Conservation (phyloP, 1,140 invertebrate species). For the Druon quercuslanigerum region DNA sequence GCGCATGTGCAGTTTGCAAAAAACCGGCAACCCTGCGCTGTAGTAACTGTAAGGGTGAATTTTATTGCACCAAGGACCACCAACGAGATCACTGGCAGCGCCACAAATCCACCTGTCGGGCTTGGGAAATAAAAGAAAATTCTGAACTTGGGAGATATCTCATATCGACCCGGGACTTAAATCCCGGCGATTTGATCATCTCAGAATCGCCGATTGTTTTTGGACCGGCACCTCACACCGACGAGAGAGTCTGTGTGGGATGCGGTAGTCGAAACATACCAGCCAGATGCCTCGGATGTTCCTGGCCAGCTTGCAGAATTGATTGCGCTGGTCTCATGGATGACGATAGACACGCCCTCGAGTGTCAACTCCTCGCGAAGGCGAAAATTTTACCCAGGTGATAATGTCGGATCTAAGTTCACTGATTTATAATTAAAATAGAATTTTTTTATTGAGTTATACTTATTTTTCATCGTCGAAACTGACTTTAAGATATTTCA, state of each 20-base stretch:
- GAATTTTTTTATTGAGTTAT: slow-evolving; percentile 28
- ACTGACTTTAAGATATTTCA: too few relatives aligned
- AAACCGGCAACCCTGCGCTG: slow-evolving; percentile 78
- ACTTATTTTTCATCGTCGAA: not conserved
- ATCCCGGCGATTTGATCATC: slow-evolving; percentile 81
- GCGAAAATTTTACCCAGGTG: slow-evolving; percentile 66
- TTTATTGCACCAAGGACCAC: slow-evolving; percentile 83
- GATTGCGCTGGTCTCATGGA: slow-evolving; percentile 80
- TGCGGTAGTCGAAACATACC: slow-evolving; percentile 59
- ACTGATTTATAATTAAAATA: slow-evolving; percentile 24
- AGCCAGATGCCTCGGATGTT: slow-evolving; percentile 76
- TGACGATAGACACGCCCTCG: slow-evolving; percentile 79
- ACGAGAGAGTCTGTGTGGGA: slow-evolving; percentile 72
- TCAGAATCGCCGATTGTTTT: slow-evolving; percentile 83
- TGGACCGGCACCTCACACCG: slow-evolving; percentile 79
- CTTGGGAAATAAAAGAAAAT: slow-evolving; percentile 75
- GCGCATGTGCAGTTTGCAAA: slow-evolving; percentile 76
- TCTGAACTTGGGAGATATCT: slow-evolving; percentile 81
- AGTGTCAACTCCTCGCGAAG: slow-evolving; percentile 80
- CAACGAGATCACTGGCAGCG: slow-evolving; percentile 83
- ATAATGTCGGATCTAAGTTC: not conserved
- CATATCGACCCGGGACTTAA: slow-evolving; percentile 81
- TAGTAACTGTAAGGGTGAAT: slow-evolving; percentile 79
- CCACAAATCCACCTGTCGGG: slow-evolving; percentile 80
- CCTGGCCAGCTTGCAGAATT: slow-evolving; percentile 83